A percentile compares a stretch with the other conserved stretches of the same genome.
phyloP scores from a whole-genome alignment of 2,888 invertebrate species.

The Halocaridina rubra region DNA sequence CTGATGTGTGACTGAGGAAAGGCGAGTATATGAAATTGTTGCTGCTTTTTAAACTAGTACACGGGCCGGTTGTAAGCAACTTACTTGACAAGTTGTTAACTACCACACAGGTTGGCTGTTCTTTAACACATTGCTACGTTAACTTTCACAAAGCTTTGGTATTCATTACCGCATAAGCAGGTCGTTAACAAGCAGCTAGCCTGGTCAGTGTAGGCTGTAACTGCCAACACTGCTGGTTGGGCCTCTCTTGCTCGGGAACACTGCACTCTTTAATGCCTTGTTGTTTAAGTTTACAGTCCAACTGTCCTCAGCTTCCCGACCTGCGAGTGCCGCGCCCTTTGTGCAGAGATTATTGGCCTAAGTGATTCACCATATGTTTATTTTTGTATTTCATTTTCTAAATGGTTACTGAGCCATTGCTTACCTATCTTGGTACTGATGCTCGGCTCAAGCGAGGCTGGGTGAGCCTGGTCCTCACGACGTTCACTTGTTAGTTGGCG shows the following conservation, averaged over 20 bases:
- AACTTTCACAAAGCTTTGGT: slow-evolving; percentile 37
- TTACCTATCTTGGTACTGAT: slow-evolving; percentile 22
- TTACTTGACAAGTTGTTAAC: neutral
- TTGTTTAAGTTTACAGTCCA: slow-evolving; percentile 55
- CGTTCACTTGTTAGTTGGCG: slow-evolving; percentile 40
- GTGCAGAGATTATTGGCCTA: slow-evolving; percentile 33
- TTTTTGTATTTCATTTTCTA: slow-evolving; percentile 39
- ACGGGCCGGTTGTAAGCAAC: slow-evolving; percentile 18
- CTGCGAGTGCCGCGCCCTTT: slow-evolving; percentile 34
- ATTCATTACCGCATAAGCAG: neutral
- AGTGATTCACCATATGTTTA: slow-evolving; percentile 47
- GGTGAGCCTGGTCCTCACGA: slow-evolving; percentile 21
- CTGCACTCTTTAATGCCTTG: slow-evolving; percentile 61
- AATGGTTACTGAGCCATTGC: slow-evolving; percentile 25
- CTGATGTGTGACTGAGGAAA: slow-evolving; percentile 78
- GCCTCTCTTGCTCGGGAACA: slow-evolving; percentile 39
- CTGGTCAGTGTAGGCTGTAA: slow-evolving; percentile 7
- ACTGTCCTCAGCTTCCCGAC: slow-evolving; percentile 50
- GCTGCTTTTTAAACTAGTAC: slow-evolving; percentile 38
- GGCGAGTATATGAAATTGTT: slow-evolving; percentile 46
- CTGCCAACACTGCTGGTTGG: slow-evolving; percentile 25
- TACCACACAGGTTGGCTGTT: neutral
- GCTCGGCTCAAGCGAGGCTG: slow-evolving; percentile 42
- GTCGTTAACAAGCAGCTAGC: slow-evolving; percentile 34
- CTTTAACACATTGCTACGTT: slow-evolving; percentile 16